Conservation (phyloP, 2,888 invertebrate genomes). For the Heliconius sara region DNA sequence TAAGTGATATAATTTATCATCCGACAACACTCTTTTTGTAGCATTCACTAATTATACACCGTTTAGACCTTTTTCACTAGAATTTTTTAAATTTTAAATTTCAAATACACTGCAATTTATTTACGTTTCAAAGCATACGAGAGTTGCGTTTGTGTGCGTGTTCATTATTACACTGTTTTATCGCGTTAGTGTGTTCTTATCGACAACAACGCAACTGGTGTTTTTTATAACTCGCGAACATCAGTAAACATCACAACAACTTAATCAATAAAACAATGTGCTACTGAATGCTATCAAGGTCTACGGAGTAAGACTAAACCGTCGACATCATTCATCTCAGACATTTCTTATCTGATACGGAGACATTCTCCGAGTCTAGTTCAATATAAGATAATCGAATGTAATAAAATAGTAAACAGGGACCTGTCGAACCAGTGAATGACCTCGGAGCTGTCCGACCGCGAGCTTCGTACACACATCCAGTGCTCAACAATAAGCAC, state of each 20-base stretch:
- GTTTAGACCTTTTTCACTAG: background rate
- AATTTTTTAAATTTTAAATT: background rate
- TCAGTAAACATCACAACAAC: conserved; percentile 51
- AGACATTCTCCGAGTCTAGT: conserved; percentile 50
- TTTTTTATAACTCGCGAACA: conserved; percentile 55
- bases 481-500: conserved; percentile 58
- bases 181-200: conserved; percentile 65
- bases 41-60: background rate
- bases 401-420: conserved; percentile 57
- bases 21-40: conserved; percentile 22
- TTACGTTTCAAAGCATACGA: conserved; percentile 6
- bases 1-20: conserved; percentile 46
- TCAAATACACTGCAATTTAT: conserved; percentile 25
- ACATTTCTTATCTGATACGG: conserved; percentile 27
- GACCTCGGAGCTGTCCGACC: conserved; percentile 73
- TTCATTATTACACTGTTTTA: conserved; percentile 62
- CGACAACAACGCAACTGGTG: conserved; percentile 61
- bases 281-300: conserved; percentile 43
- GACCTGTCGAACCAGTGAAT: conserved; percentile 78
- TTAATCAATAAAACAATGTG: conserved; percentile 52
- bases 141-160: conserved; percentile 14
- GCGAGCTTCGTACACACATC: conserved; percentile 61
- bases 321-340: conserved; percentile 52
- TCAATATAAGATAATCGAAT: conserved; percentile 56
- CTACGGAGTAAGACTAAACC: conserved; percentile 44